Evolutionary conservation across 2,888 invertebrate species (phyloP).

Genomic region (Seira sanloemensis): DNA sequence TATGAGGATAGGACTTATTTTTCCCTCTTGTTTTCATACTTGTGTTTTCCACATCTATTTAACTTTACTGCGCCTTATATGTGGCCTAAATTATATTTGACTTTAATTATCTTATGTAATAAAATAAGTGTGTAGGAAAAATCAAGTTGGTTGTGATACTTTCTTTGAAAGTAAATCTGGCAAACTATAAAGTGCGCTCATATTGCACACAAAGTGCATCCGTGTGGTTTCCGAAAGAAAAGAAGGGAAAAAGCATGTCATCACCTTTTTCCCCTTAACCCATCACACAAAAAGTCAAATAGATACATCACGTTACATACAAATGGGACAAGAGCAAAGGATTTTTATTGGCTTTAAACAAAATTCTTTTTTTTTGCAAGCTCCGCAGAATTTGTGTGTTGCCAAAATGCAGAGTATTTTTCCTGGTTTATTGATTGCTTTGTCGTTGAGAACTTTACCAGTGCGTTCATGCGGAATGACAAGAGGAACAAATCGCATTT

Average conservation of each 20-base stretch:
- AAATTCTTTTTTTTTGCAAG: not conserved
- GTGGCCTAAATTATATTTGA: conserved; percentile 58
- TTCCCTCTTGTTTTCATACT: too few relatives aligned
- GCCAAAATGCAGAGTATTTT: not conserved
- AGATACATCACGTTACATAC: too few relatives aligned
- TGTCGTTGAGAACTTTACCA: not conserved
- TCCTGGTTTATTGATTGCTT: conserved; percentile 5
- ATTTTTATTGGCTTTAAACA: not conserved
- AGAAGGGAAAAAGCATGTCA: not conserved
- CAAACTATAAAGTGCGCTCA: conserved; percentile 11
- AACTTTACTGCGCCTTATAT: conserved; percentile 55
- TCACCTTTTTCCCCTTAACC: not conserved
- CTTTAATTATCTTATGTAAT: conserved; percentile 56
- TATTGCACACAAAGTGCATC: conserved; percentile 14
- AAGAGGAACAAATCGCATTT: conserved; percentile 13
- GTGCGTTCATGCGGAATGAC: conserved; percentile 10
- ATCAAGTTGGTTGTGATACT: not conserved
- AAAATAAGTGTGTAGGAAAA: conserved; percentile 49
- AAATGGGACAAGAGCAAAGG: not conserved
- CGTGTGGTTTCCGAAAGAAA: not conserved
- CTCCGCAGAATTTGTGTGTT: not conserved
- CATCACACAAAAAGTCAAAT: not conserved
- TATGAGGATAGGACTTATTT: too few relatives aligned
- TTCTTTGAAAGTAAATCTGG: not conserved
- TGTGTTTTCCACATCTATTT: conserved; percentile 49